A percentile compares a stretch with the other conserved stretches of the same genome.
phyloP scores from a whole-genome alignment of 2,113 vertebrate species.

The Nymphicus hollandicus region DNA sequence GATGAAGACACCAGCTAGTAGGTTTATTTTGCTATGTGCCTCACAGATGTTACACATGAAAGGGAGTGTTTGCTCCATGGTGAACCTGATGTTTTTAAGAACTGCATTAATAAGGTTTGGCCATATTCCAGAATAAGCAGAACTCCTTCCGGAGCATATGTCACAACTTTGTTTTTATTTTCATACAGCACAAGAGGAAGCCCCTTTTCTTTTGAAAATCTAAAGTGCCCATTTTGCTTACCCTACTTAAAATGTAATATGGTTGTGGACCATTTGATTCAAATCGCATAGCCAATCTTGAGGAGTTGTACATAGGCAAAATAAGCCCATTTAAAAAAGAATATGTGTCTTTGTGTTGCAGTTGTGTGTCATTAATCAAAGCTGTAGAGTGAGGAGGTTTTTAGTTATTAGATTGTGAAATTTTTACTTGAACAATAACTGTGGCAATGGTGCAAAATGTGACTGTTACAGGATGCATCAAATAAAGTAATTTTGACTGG shows the following conservation, averaged over 20 bases:
- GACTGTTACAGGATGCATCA: background rate
- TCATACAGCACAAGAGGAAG: background rate
- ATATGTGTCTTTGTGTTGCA: background rate
- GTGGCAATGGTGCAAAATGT: background rate
- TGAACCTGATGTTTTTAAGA: background rate
- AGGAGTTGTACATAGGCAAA: background rate
- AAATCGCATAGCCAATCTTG: accelerated
- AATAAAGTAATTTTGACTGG: background rate
- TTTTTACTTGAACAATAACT: background rate
- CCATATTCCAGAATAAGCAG: background rate
- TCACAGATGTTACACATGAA: background rate
- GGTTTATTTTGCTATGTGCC: background rate
- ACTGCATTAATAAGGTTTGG: background rate
- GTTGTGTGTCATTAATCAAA: background rate
- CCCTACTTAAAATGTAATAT: background rate
- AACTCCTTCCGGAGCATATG: background rate
- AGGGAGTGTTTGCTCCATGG: background rate
- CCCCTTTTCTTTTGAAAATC: background rate
- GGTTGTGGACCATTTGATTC: accelerated
- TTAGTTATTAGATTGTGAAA: background rate
- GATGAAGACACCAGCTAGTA: background rate
- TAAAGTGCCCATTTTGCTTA: background rate
- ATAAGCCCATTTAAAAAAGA: background rate
- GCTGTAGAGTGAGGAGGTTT: background rate
- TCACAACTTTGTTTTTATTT: background rate